Percentiles rank a stretch among this genome's conserved stretches.
Conservation (phyloP, 1,140 invertebrate genomes). For the Lasioglossum albipes region DNA sequence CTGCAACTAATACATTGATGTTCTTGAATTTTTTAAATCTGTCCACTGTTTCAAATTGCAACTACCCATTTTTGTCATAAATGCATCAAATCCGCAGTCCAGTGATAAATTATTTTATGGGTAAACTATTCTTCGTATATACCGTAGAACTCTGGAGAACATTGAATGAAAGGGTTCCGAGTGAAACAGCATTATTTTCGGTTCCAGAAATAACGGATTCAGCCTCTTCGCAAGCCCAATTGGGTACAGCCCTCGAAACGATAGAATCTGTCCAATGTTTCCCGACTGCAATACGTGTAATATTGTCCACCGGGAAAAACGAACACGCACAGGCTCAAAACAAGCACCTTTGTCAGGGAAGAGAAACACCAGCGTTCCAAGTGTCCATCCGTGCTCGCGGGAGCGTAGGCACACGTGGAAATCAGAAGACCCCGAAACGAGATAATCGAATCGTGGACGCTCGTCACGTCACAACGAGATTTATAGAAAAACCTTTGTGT, state of each 20-base stretch:
- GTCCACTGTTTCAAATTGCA: no score
- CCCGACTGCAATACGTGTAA: not conserved
- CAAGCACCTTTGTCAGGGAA: not conserved
- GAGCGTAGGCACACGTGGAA: not conserved
- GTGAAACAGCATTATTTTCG: not conserved
- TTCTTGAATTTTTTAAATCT: no score
- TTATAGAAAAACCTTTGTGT: slow-evolving; percentile 61
- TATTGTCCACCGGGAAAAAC: not conserved
- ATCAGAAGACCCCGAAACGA: slow-evolving; percentile 14
- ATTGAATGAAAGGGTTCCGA: not conserved
- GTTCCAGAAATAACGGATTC: not conserved
- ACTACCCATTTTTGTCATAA: no score
- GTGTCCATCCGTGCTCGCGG: not conserved
- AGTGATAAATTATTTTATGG: no score
- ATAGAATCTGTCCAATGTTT: not conserved
- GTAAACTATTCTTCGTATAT: no score
- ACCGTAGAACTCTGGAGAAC: not conserved
- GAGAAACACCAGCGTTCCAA: not conserved
- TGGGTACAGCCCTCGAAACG: not conserved
- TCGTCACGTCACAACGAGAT: slow-evolving; percentile 49
- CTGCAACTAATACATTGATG: no score
- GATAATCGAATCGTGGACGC: slow-evolving; percentile 47
- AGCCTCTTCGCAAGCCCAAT: not conserved
- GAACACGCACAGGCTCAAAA: not conserved
- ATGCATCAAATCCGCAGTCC: no score